Percentiles rank a stretch among this genome's conserved stretches.
These are phyloP conservation scores for Gasterosteus aculeatus DNA, from an alignment of 2,113 vertebrate species.

Conservation along the genomic window DNA sequence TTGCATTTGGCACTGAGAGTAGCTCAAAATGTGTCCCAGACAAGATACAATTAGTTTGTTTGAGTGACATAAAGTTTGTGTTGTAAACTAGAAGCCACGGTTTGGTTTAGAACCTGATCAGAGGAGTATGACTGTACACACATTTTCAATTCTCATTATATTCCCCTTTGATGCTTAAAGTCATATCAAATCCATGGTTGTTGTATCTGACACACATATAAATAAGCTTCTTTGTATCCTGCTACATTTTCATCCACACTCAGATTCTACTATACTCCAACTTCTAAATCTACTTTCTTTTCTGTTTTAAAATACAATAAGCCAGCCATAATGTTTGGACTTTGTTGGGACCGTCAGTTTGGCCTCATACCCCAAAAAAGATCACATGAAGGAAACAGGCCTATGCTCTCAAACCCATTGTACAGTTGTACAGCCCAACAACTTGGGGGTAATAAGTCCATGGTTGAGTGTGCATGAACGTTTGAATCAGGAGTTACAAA, in stretches of 20 bases:
- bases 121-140: constrained; percentile 22
- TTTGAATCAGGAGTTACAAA: no score
- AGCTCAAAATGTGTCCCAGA: constrained; percentile 13
- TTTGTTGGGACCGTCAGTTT: not conserved
- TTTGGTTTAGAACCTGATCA: constrained; percentile 35
- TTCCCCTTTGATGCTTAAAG: constrained; percentile 24
- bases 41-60: constrained; percentile 26
- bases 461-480: no score
- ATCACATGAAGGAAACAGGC: no score
- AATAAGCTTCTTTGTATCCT: not conserved
- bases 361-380: not conserved
- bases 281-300: not conserved
- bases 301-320: not conserved
- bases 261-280: no score
- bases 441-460: no score
- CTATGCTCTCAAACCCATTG: no score
- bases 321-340: not conserved
- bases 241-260: not conserved
- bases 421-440: no score
- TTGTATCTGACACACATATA: not conserved
- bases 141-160: constrained; percentile 13
- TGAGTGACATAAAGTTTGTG: constrained; percentile 24
- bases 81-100: constrained; percentile 15
- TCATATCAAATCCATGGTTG: not conserved
- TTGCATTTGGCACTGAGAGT: constrained; percentile 31